A percentile compares a stretch with the other conserved stretches of the same genome.
Conservation (phyloP, 2,888 invertebrate species). For the Zeuzera pyrina region DNA sequence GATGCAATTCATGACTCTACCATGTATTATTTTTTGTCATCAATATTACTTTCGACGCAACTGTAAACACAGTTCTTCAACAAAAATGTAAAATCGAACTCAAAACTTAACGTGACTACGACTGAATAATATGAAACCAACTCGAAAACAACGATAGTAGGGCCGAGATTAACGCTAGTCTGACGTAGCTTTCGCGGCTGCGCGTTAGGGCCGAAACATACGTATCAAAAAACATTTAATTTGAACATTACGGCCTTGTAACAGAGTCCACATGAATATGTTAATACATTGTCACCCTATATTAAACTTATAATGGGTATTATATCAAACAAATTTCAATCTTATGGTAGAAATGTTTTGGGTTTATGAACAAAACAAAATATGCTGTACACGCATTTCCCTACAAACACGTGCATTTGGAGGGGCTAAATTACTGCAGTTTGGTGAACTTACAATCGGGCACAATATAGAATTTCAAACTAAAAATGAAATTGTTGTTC, state of each 20-base stretch:
- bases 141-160: constrained; percentile 33
- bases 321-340: constrained; percentile 1
- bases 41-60: too few relatives aligned
- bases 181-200: constrained; percentile 51
- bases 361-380: constrained; percentile 11
- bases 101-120: constrained; percentile 17
- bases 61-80: too few relatives aligned
- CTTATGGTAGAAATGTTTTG: constrained; percentile 12
- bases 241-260: constrained; percentile 41
- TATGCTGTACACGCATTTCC: constrained; percentile 38
- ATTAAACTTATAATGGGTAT: constrained; percentile 30
- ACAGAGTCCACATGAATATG: constrained; percentile 37
- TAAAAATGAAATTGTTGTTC: constrained; percentile 18
- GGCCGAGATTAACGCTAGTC: constrained; percentile 57
- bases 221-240: constrained; percentile 35
- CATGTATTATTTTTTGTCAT: too few relatives aligned
- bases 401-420: constrained; percentile 39
- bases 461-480: constrained; percentile 29
- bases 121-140: constrained; percentile 17
- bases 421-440: constrained; percentile 61
- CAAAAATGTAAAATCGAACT: too few relatives aligned
- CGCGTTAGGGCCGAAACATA: constrained; percentile 33
- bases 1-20: too few relatives aligned
- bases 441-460: constrained; percentile 43
- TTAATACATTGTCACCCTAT: constrained; percentile 31